Base-by-base conservation (phyloP, 2,888 invertebrate species). In the Chesias legatella region DNA sequence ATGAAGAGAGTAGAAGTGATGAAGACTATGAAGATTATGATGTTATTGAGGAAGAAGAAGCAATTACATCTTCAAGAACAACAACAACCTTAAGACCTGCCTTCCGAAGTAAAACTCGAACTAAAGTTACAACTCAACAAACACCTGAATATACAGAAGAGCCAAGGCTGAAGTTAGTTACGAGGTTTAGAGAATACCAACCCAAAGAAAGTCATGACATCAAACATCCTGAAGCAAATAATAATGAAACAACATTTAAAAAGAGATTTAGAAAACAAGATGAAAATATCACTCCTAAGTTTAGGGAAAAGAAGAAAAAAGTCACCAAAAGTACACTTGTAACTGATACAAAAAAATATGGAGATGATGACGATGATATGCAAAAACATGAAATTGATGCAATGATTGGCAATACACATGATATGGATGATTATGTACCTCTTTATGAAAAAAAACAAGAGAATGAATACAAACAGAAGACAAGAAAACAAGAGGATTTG, bases 311-410 rank as follows among this genome's bases (percentile, higher is more conserved):
- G 60, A 81, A 83, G 56, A 85, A 73, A 32, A 86, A 85, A 52
- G 68, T 66, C 7, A 65, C 73, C 5, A 77, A 81, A 55, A 86
- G 79, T 13, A 89, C 88, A 1, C 57, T 83, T 41, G 81, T 89
- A 1, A 88, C 88, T 2, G 88, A 89, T 34, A 76, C 83, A 13
- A 73, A 83, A 48, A 72, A 66, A 8, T 89, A 88, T 49, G 84
- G 81, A 3, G 72, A 79, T 46, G 77, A 65, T 25, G 67, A 74
- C 17, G 74, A 77, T 33, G 74, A 84, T 40, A 67, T 69, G 62
- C 67, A 53, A 53, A 71, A 73, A 53, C 71, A 77, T 52, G 82
- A 84, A 65, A 71, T 86, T 4, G 86, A 88, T 60, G 71, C 71
- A 9, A 49, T 86, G 49, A 85, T 88, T 47, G 79, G 82, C 6